Evolutionary conservation across 2,797 vertebrate species (phyloP).

Genomic region (Micropoecilia bifurca): DNA sequence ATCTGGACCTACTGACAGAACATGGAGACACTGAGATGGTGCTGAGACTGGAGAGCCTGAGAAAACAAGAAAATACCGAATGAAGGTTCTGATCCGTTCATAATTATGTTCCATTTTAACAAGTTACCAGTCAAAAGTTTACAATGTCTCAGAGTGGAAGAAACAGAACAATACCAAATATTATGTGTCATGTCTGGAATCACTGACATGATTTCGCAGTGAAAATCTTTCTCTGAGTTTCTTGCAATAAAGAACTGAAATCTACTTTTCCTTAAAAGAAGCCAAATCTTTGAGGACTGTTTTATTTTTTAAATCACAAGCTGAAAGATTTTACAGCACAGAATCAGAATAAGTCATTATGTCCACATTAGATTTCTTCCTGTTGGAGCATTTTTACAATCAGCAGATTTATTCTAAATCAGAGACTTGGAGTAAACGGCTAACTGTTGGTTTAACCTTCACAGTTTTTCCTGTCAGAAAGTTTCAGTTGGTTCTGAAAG

Average conservation of each 20-base stretch:
- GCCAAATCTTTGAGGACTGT: background rate
- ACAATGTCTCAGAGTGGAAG: background rate
- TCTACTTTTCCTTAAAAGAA: background rate
- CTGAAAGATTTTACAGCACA: too few relatives aligned
- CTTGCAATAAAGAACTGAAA: background rate
- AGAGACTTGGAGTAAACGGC: too few relatives aligned
- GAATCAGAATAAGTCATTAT: too few relatives aligned
- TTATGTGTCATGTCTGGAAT: background rate
- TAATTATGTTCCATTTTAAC: background rate
- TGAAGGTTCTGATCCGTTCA: background rate
- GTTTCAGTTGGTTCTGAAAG: too few relatives aligned
- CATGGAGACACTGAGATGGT: background rate
- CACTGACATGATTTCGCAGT: background rate
- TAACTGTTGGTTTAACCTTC: too few relatives aligned
- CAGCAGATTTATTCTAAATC: too few relatives aligned
- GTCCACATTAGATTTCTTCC: too few relatives aligned
- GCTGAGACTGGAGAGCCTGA: constrained; percentile 19
- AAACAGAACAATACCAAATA: background rate
- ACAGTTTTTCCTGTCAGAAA: too few relatives aligned
- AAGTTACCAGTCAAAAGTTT: background rate
- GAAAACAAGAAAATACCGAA: background rate
- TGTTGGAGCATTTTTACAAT: too few relatives aligned
- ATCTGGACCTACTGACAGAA: constrained; percentile 11
- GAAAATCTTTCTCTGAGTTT: background rate
- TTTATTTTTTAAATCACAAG: background rate